Base-by-base conservation (phyloP, 1,140 invertebrate genomes). In the Paralvinella palmiformis region DNA sequence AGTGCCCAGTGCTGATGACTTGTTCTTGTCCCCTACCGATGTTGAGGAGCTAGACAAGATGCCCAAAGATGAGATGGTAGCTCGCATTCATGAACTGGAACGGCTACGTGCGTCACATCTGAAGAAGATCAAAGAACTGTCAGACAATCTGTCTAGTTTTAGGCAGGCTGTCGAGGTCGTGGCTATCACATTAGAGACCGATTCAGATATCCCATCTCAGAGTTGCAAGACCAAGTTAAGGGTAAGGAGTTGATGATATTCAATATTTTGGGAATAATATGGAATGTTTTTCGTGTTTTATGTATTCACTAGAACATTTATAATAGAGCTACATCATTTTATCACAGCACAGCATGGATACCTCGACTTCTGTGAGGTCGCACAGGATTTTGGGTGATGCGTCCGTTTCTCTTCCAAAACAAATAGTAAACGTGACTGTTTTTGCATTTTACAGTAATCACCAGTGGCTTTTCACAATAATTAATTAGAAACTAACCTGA, bases 151-250 rank as follows among this genome's bases (percentile, higher is more conserved):
- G 37, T 15, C n/a, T 22, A 29, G 7, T 4, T 52, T 62, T 45
- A n/a, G 60, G 6, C 41, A 48, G 29, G 60, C 60, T 22, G 60
- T 62, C 0, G 60, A 62, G 29, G 60, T 62, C 5, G 60, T 36
- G n/a, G 48, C 60, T n/a, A 31, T 62, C 29, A 50, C 44, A 20
- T 50, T 62, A 45, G 60, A 62, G 36, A 48, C 60, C 6, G 44
- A 62, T n/a, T 4, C 44, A 10, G 55, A 32, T 20, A 33, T 27
- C 20, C 27, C 36, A 5, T 24, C 33, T 22, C 27, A 37, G 20
- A 31, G 24, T 13, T 20, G 6, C 60, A 62, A 17, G 24, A 20
- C 60, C 15, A 62, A 45, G 41, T 20, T 62, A 3, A 24, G 41
- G 58, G 55, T 57, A 36, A 57, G 55, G 4, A 27, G 2, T 52